Conservation (phyloP, 2,113 vertebrate species). For the Podarcis cretensis region DNA sequence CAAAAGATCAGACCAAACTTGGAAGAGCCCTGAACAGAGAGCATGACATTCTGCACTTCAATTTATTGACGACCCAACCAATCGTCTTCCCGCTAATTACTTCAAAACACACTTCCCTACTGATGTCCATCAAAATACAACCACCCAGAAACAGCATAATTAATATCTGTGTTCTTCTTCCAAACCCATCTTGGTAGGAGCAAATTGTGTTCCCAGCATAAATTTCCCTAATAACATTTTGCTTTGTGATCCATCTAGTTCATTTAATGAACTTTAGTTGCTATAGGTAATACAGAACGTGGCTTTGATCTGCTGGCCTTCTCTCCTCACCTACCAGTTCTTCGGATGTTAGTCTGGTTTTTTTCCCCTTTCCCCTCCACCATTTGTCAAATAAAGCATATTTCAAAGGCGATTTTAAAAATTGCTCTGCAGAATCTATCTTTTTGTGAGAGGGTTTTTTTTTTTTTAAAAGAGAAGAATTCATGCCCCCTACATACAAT, state of each 20-base stretch:
- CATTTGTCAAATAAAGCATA: slow-evolving; percentile 23
- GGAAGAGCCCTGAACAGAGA: not conserved
- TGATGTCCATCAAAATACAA: not conserved
- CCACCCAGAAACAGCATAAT: not conserved
- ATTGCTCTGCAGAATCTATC: slow-evolving; percentile 19
- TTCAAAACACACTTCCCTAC: not conserved
- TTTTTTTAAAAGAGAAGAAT: slow-evolving; percentile 1
- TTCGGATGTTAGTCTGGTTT: slow-evolving; percentile 18
- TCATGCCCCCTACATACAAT: slow-evolving; percentile 30
- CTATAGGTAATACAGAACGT: slow-evolving; percentile 25
- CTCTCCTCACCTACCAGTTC: not conserved
- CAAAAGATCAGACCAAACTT: not conserved
- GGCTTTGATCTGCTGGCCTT: slow-evolving; percentile 33
- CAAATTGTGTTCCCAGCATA: not conserved
- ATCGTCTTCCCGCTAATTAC: not conserved
- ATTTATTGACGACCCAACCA: not conserved
- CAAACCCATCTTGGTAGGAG: not conserved
- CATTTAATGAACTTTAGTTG: slow-evolving; percentile 21
- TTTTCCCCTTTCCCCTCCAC: slow-evolving; percentile 26
- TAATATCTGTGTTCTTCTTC: not conserved
- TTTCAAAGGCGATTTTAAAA: slow-evolving; percentile 64
- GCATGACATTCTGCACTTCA: not conserved
- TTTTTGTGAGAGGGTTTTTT: slow-evolving; percentile 21
- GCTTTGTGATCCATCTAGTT: not conserved
- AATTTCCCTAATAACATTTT: slow-evolving; percentile 4